Evolutionary conservation across 2,888 invertebrate species (phyloP), one percentile per base, ranked within the genome.

Genomic region (Lacanobia wlatinum): DNA sequence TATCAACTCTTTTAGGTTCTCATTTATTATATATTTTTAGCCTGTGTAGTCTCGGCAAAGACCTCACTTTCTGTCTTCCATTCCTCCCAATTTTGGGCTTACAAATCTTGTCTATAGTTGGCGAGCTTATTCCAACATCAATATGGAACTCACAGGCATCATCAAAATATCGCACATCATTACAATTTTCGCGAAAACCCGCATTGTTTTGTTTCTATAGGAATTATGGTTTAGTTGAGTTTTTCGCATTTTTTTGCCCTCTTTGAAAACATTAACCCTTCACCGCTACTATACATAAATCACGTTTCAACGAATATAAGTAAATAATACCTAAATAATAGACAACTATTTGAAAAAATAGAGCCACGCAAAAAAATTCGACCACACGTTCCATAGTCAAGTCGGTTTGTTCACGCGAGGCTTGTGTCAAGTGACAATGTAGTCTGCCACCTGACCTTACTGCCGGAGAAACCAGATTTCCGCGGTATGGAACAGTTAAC

Each of bases 391-490:
- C 28, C 28, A 34, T 21, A 52, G 50, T 58, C 21, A 50, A 48
- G 28, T 72, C 14, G 34, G 7, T 60, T 23, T 21, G 52, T 60
- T 28, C 59, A 60, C 34, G 43, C 59, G 34, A 73, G 61, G 14
- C 65, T 66, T 73, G 40, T 73, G 43, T 48, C 65, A 74, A 73
- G 34, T 73, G 55, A 62, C 75, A 74, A 74, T 73, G 55, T 46
- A 55, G 12, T 38, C 14, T 62, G 59, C 46, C 40, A 74, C 58
- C 52, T 77, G 65, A 82, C 78, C 79, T 71, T 59, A 40, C 53
- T 2, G 14, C 10, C 28, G 56, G 55, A 28, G 48, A 73, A 73
- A 73, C 80, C 66, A 83, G 79, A 80, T 79, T 73, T 80, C 83
- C 80, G 80, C 59, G 23, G 62, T 73, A n/a, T 12, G 40, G 23